phyloP scores from a whole-genome alignment of 2,888 invertebrate species.

The Sthenelais limicola region DNA sequence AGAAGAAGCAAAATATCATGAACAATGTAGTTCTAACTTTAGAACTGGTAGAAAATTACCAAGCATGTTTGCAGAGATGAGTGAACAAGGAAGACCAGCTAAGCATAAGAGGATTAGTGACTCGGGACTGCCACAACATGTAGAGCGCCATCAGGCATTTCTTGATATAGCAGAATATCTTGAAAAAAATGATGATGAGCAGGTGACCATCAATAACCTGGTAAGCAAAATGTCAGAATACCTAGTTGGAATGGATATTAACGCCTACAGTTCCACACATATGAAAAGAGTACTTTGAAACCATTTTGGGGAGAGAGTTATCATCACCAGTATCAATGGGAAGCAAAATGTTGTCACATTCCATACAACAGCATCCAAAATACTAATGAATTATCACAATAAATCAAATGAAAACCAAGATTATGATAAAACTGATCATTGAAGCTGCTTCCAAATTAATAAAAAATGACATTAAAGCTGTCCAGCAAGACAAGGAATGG shows the following conservation, averaged over 20 bases:
- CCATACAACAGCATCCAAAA: background rate
- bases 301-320: background rate
- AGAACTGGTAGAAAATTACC: no score
- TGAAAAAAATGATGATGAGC: constrained; percentile 6
- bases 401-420: background rate
- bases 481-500: background rate
- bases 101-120: no score
- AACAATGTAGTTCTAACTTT: no score
- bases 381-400: background rate
- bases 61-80: no score
- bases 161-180: background rate
- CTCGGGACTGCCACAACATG: background rate
- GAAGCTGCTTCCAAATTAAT: background rate
- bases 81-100: no score
- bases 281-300: background rate
- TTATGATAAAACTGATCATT: background rate
- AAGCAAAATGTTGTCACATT: constrained; percentile 1
- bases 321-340: background rate
- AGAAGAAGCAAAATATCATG: no score
- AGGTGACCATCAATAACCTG: background rate
- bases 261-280: background rate
- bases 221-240: background rate
- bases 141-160: constrained; percentile 9
- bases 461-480: background rate
- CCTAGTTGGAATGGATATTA: background rate